These are phyloP conservation scores for Xenopus borealis DNA, from an alignment of 2,113 vertebrate genomes.

Conservation along the genomic window DNA sequence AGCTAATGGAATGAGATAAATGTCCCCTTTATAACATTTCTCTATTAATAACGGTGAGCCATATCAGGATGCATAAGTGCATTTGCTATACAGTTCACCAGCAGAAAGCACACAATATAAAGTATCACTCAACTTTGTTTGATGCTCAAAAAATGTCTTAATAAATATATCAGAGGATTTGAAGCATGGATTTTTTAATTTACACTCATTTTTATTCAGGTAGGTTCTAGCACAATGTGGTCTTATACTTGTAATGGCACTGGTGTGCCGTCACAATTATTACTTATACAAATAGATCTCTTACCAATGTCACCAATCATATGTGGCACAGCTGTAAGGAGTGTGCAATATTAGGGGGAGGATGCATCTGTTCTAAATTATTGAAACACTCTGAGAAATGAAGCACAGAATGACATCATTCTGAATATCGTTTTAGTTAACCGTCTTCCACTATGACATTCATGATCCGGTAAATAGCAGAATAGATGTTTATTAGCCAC, in stretches of 20 bases:
- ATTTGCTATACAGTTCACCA: no score
- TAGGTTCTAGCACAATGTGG: constrained; percentile 8
- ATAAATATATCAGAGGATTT: constrained; percentile 9
- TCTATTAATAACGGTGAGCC: no score
- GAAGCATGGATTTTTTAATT: constrained; percentile 24
- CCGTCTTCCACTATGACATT: constrained; percentile 51
- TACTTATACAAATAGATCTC: background rate
- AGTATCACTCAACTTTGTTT: no score
- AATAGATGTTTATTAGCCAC: constrained; percentile 46
- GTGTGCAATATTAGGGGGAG: constrained; percentile 18
- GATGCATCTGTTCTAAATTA: constrained; percentile 9
- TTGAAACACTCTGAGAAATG: constrained; percentile 1
- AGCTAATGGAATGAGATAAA: no score
- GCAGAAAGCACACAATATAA: no score
- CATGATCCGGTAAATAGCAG: constrained; percentile 53
- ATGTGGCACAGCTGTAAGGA: constrained; percentile 17
- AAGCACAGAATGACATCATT: constrained; percentile 24
- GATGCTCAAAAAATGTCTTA: background rate
- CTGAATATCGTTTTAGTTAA: constrained; percentile 33
- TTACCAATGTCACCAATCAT: constrained; percentile 1
- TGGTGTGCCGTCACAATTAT: constrained; percentile 18
- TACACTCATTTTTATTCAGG: constrained; percentile 20
- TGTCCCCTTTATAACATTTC: no score
- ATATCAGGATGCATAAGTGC: no score
- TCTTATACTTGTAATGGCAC: constrained; percentile 7